phyloP scores from a whole-genome alignment of 2,888 invertebrate genomes.

The Pachliopta kotzebuea region DNA sequence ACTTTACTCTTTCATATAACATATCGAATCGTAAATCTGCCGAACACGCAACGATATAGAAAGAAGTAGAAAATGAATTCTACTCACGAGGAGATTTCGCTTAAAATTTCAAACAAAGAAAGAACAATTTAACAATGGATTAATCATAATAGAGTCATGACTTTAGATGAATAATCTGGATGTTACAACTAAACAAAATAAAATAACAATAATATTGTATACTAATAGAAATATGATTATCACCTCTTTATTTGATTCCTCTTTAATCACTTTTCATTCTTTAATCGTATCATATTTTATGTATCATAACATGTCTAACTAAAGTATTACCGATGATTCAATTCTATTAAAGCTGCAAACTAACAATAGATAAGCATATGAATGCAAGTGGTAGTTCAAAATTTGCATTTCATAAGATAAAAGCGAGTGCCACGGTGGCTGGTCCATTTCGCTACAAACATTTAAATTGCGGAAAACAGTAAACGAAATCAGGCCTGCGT shows the following conservation, averaged over 20 bases:
- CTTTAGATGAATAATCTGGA: too few species aligned
- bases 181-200: too few species aligned
- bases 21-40: slow-evolving; percentile 13
- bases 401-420: slow-evolving; percentile 2
- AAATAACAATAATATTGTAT: too few species aligned
- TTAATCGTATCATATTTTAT: too few species aligned
- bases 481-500: slow-evolving; percentile 11
- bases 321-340: not conserved
- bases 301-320: too few species aligned
- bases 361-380: not conserved
- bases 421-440: not conserved
- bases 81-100: too few species aligned
- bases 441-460: slow-evolving; percentile 9
- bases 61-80: not conserved
- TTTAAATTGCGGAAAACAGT: slow-evolving; percentile 5
- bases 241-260: too few species aligned
- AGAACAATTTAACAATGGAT: too few species aligned
- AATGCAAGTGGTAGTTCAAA: not conserved
- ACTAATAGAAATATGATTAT: too few species aligned
- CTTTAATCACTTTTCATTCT: too few species aligned
- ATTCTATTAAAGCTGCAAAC: not conserved
- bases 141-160: too few species aligned
- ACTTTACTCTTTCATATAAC: slow-evolving; percentile 17
- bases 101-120: too few species aligned
- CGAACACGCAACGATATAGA: not conserved